Evolutionary conservation across 2,113 vertebrate genomes (phyloP), one percentile per base, ranked within the genome.

Genomic region (Gavialis gangeticus): DNA sequence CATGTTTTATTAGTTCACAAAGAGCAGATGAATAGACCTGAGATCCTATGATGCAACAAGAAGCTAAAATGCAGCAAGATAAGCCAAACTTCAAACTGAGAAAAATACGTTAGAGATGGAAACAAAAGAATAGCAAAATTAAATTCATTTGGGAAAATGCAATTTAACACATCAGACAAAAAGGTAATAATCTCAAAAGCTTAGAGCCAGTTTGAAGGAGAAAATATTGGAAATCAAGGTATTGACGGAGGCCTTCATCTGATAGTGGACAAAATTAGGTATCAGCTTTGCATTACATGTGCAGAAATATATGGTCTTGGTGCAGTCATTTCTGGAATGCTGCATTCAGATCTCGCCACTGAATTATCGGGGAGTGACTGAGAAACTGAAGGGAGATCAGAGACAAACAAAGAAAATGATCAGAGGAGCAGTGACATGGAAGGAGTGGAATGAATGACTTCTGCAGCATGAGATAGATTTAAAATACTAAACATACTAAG

Each of bases 341-440:
- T 3, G 0, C 55, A 64, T 78, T 95, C 87, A 89, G 75, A 34
- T 30, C 85, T 91, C 59, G 57, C 30, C 75, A 58, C 76, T 64
- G 54, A 25, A 12, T 89, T 90, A 85, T 87, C 82, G 81, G 84
- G 10, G n/a, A 30, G 66, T 30, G 10, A 37, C 19, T 34, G 17
- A 22, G 17, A 71, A 71, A 21, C 30, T 1, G 19, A 75, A 66
- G 64, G 89, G 87, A 95, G 91, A 87, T 89, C 85, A 91, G 69
- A 85, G 57, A 91, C 87, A 92, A 82, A 64, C 73, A 57, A 85
- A 91, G 34, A 92, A 97, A 94, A 1, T 58, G 67, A 93, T 87
- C 80, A 92, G 59, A 37, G 67, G 64, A 79, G 85, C 7, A 1
- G 82, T 88, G 82, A 69, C 81, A 91, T 91, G 84, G 79, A 94